Base-by-base conservation (phyloP, 2,888 invertebrate species). In the Petrophora chlorosata region DNA sequence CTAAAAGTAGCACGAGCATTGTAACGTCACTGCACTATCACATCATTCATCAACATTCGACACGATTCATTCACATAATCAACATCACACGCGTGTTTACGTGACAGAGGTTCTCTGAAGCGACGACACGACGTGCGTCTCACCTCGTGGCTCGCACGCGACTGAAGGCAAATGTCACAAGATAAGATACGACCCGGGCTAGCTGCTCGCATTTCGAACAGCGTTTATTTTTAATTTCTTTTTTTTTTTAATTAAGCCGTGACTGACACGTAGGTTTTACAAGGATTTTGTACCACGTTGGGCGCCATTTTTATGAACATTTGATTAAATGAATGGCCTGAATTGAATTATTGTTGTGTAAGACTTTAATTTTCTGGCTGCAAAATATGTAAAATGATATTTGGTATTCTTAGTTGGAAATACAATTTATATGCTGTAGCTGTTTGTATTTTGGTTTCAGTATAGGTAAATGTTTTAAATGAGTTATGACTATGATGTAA, bases 201-300 rank as follows among this genome's bases (percentile, higher is more conserved):
- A 17, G 43, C 39, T 30, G 33, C 44, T 50, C 49, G 39, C 12
- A 50, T 50, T 49, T 50, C 39, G 34, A 50, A 50, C 39, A 22
- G 38, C 43, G 28, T 40, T 50, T 50, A 40, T 44, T 43, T 48
- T 49, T 43, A 39, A 43, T 34, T 49, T 49, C 34, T 33, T 42
- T 49, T 42, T 50, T 50, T 50, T 42, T 50, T 50, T 50, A 50
- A 50, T 50, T 50, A 50, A 50, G 43, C 49, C 23, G 28, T 39
- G 39, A 44, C 49, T 43, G 43, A 34, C 49, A 44, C 49, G 49
- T 39, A 38, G 49, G 39, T 38, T 35, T 43, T 39, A 38, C 29
- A 50, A 39, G 43, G 43, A 43, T 44, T 50, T 44, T 28, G 30
- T 34, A 16, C 39, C 39, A 34, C 33, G 29, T 43, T 15, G 49